A percentile compares a stretch with the other conserved stretches of the same genome.
These are phyloP conservation scores for Lethrus apterus DNA, from an alignment of 1,140 invertebrate genomes.

Conservation along the genomic window DNA sequence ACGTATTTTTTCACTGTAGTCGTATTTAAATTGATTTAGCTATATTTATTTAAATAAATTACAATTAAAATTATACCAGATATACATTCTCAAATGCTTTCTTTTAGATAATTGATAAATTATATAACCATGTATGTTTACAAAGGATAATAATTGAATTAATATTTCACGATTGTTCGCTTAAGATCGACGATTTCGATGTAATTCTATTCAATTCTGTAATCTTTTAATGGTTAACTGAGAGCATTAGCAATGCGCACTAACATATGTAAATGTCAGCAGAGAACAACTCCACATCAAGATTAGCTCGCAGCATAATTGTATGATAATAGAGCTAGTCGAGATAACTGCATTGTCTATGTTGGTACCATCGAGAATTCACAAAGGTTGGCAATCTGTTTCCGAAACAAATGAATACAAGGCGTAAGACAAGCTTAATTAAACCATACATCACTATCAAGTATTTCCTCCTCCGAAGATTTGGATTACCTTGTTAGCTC, in stretches of 20 bases:
- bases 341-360: slow-evolving; percentile 29
- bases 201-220: slow-evolving; percentile 15
- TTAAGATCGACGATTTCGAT: no score
- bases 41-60: no score
- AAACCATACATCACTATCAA: slow-evolving; percentile 38
- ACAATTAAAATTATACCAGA: no score
- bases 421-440: slow-evolving; percentile 39
- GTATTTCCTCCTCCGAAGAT: slow-evolving; percentile 29
- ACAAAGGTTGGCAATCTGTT: slow-evolving; percentile 37
- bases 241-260: slow-evolving; percentile 3
- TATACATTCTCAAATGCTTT: no score
- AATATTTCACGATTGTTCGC: no score
- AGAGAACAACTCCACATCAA: slow-evolving; percentile 21
- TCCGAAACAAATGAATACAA: slow-evolving; percentile 40
- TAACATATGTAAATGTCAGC: slow-evolving; percentile 32
- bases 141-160: no score
- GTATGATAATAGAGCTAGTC: slow-evolving; percentile 29
- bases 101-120: no score
- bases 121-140: no score
- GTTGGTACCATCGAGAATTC: slow-evolving; percentile 17
- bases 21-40: no score
- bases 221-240: slow-evolving; percentile 7
- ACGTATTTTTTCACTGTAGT: no score
- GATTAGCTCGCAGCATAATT: slow-evolving; percentile 30
- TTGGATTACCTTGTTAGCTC: slow-evolving; percentile 32